Evolutionary conservation across 92 coral and sea anemone species (phyloP), one percentile per base, ranked within the genome.

Genomic region (Diadumene lineata): DNA sequence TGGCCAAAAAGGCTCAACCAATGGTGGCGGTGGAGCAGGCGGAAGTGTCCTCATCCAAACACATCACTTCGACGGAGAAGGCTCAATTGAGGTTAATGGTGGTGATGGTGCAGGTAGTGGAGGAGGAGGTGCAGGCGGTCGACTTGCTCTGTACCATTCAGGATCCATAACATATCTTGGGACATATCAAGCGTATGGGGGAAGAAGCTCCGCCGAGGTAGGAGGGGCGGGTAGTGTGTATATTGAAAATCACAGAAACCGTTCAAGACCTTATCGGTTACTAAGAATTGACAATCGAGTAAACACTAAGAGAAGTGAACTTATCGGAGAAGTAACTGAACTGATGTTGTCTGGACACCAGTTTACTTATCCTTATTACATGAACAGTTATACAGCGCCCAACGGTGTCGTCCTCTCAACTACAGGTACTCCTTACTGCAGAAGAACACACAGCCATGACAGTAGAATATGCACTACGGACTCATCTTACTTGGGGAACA

Each of bases 71-170:
- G 91, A 86, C 57, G 88, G 92, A 32, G 86, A 79, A 75, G 92
- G 92, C 19, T 82, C 92, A 27, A 80, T 80, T 19, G 92, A 79
- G 44, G 82, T 81, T 25, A 87, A 71, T 46, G 91, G 91, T 22
- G 91, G 91, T 23, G 77, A 26, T 17, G 87, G 91, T 11, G 65
- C 73, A 24, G 50, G 76, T 11, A 68, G 30, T 24, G 83, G 64
- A 34, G 91, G 91, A 2, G 91, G 91, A 30, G 91, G 91, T 15
- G 87, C 78, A 38, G 90, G 90, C 22, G 91, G 91, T 7, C 78
- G 91, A 25, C 77, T 86, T 32, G 87, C 77, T 33, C 50, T 86
- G 66, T 75, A 68, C 34, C 84, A 86, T 64, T 25, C 24, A 4
- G 91, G 91, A 26, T 65, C 71, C 44, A 81, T 56, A 32, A 72